Percentiles rank a stretch among this genome's conserved stretches.
Conservation (phyloP, 1,140 invertebrate genomes). For the Neuroterus valhalla region DNA sequence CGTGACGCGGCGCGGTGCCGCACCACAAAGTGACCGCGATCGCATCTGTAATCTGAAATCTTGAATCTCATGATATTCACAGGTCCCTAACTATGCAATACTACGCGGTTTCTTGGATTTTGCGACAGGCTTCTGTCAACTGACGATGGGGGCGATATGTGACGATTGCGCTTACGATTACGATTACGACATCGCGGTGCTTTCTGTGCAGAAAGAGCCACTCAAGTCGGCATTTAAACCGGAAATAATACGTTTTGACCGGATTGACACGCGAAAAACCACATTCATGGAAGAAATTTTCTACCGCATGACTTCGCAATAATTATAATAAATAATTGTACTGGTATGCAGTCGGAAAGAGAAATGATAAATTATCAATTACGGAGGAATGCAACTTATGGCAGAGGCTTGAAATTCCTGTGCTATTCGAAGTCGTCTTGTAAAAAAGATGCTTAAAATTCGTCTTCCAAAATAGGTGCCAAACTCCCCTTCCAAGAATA, state of each 20-base stretch:
- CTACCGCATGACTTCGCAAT: conserved; percentile 1
- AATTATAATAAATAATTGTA: conserved; percentile 17
- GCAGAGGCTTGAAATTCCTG: too few species aligned
- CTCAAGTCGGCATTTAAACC: conserved; percentile 24
- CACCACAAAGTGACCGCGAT: conserved; percentile 62
- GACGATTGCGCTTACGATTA: conserved; percentile 53
- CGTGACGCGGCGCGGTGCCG: conserved; percentile 56
- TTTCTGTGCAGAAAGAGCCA: conserved; percentile 16
- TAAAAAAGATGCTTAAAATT: too few species aligned
- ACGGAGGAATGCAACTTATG: not conserved
- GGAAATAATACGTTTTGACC: not conserved
- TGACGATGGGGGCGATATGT: conserved; percentile 50
- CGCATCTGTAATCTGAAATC: conserved; percentile 62
- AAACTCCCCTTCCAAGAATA: too few species aligned
- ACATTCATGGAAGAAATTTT: conserved; percentile 17
- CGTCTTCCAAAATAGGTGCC: too few species aligned
- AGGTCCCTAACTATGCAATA: conserved; percentile 43
- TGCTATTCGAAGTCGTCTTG: too few species aligned
- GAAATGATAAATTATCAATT: not conserved
- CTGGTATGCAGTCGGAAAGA: not conserved
- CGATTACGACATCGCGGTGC: conserved; percentile 45
- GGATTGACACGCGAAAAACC: conserved; percentile 19
- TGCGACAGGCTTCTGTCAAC: conserved; percentile 47
- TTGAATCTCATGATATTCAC: conserved; percentile 48
- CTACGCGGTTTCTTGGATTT: conserved; percentile 8